Evolutionary conservation across 1,140 invertebrate species (phyloP).

Genomic region (Drosophila mauritiana): DNA sequence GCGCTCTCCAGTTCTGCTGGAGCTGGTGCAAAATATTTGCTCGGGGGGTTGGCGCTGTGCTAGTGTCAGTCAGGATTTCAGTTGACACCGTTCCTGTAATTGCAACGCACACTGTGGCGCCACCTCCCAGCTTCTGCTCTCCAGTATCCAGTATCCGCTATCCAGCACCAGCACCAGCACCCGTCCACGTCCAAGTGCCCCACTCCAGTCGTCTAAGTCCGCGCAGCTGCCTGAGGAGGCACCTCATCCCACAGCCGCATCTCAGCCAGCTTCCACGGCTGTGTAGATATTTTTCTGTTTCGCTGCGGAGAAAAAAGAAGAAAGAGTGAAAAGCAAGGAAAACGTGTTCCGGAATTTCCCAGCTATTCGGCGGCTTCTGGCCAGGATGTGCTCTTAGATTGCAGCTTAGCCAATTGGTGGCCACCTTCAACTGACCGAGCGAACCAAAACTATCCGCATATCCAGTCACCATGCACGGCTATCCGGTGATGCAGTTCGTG

Average conservation of each 20-base stretch:
- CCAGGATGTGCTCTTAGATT: slow-evolving; percentile 25
- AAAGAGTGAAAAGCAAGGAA: slow-evolving; percentile 35
- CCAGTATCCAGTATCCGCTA: slow-evolving; percentile 12
- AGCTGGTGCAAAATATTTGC: slow-evolving; percentile 49
- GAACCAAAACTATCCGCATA: neutral
- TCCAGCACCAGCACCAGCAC: slow-evolving; percentile 1
- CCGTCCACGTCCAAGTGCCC: slow-evolving; percentile 4
- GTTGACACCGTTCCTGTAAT: slow-evolving; percentile 77
- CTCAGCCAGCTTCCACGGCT: slow-evolving; percentile 45
- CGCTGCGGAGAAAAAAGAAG: slow-evolving; percentile 39
- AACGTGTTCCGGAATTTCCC: slow-evolving; percentile 48
- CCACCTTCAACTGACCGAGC: slow-evolving; percentile 19
- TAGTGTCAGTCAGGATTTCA: slow-evolving; percentile 70
- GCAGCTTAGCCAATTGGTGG: slow-evolving; percentile 22
- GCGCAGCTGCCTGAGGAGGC: slow-evolving; percentile 59
- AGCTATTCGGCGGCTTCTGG: slow-evolving; percentile 1
- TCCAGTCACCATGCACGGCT: slow-evolving; percentile 85
- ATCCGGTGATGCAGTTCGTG: slow-evolving; percentile 87
- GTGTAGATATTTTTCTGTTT: slow-evolving; percentile 77
- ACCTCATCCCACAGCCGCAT: slow-evolving; percentile 37
- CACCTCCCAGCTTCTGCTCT: slow-evolving; percentile 43
- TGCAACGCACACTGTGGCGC: slow-evolving; percentile 62
- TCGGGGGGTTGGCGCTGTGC: slow-evolving; percentile 68
- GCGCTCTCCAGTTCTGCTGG: slow-evolving; percentile 19
- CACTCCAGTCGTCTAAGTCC: slow-evolving; percentile 30